Base-by-base conservation (phyloP, 2,113 vertebrate genomes). In the Clinocottus analis region DNA sequence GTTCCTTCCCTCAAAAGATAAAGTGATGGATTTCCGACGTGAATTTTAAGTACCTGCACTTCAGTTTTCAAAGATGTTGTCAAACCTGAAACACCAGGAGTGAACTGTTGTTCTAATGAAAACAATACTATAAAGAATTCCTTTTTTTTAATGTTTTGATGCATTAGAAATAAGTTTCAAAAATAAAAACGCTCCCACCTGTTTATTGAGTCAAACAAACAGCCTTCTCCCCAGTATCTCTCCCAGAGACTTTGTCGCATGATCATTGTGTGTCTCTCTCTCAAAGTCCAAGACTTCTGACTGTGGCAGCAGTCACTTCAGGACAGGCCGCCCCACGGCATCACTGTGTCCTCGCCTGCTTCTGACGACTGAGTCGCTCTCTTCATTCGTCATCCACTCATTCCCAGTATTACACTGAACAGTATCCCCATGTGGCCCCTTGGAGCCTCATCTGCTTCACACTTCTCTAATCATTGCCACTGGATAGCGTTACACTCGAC, bases 391-490 rank as follows among this genome's bases (percentile, higher is more conserved):
- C 85, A 85, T 76, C 80, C 72, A 80, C 84, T 89, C 83, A 83
- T 80, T 75, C 75, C 58, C 56, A 58, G 55, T 58, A 79, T 80
- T 61, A 58, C 80, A 65, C 63, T 79, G 59, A 87, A 73, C 74
- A 43, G 35, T 72, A 83, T 87, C 73, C 73, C 75, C 83, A 80
- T 73, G 71, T 77, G 83, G 80, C 84, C 75, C 82, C 76, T 83
- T 41, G 43, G 72, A 86, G 85, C 75, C 84, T 88, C 88, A 88
- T 90, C 87, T 88, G 80, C 84, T 87, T 82, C 89, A 84, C 84
- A 89, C 76, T 77, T 75, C 84, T 83, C 60, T 91, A 85, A 92
- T 89, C 85, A 88, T 84, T 76, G 78, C 88, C 80, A 89, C 73
- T 86, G 80, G 82, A 91, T 78, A 83, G 80, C 51, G 35, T 89